Conservation (phyloP, 2,113 vertebrate species). For the Diphyllodes magnificus region DNA sequence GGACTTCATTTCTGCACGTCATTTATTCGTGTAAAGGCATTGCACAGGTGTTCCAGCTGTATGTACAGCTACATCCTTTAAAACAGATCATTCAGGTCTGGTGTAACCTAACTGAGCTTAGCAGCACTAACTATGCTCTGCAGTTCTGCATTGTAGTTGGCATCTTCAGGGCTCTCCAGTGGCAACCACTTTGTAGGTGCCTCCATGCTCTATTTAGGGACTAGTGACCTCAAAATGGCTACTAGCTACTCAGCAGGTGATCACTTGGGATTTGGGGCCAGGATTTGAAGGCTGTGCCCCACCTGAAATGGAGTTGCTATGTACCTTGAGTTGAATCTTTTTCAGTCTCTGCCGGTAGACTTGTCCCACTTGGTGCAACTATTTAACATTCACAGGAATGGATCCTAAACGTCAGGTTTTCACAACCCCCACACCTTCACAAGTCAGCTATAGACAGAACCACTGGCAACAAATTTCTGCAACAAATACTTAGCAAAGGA, state of each 20-base stretch:
- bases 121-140: not conserved
- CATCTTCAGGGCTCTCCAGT: not conserved
- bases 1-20: not conserved
- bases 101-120: not conserved
- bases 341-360: not conserved
- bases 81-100: not conserved
- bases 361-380: not conserved
- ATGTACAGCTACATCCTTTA: not conserved
- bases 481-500: not conserved
- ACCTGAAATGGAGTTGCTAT: not conserved
- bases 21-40: not conserved
- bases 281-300: not conserved
- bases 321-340: not conserved
- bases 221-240: not conserved
- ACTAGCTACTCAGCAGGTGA: not conserved
- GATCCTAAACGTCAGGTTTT: not conserved
- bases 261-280: not conserved
- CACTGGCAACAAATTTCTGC: no score
- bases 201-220: not conserved
- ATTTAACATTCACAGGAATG: not conserved
- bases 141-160: not conserved
- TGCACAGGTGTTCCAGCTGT: not conserved
- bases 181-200: not conserved
- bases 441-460: not conserved
- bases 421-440: not conserved